Base-by-base conservation (phyloP, 2,113 vertebrate species). In the Heteronetta atricapilla region DNA sequence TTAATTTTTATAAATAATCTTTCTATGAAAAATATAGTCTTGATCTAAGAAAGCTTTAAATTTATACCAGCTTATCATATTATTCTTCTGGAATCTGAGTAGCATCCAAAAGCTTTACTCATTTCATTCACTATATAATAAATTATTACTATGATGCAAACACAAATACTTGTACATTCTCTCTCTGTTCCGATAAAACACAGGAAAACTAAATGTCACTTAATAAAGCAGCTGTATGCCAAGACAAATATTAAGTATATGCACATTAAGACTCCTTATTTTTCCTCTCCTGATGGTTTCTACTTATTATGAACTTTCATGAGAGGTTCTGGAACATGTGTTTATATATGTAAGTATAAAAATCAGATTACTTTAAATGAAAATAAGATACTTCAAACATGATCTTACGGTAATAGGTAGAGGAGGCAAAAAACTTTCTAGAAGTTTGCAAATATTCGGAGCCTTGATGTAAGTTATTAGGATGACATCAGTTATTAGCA, bases 121-220 rank as follows among this genome's bases (percentile, higher is more conserved):
- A 80, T 74, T 42, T 72, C 50, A 50, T 67, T 92, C 86, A 89
- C 66, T 77, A 87, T 23, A 31, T 33, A 89, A 94, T 87, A 92
- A 90, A 94, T 97, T 92, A 96, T 50, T 38, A 82, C 38, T 55
- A 77, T 16, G 36, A 82, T 74, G 81, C 67, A 94, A 70, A 90
- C 40, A 83, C 64, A 87, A 89, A 86, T 79, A 58, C 69, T 92
- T 78, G 73, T 64, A 94, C 67, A 52, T 93, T 90, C 53, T 82
- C 66, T 50, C 80, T 96, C 88, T 55, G 34, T 60, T 58, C 40
- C 29, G 70, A 84, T 56, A 90, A 73, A 94, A 87, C 63, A 89
- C 19, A 78, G 79, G 79, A 68, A 83, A 86, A 92, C n/a, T 16
- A 96, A 91, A 76, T 13, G 74, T 25, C 75, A 94, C 70, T 95